phyloP scores from a whole-genome alignment of 2,797 vertebrate genomes.

The Sciurus vulgaris region DNA sequence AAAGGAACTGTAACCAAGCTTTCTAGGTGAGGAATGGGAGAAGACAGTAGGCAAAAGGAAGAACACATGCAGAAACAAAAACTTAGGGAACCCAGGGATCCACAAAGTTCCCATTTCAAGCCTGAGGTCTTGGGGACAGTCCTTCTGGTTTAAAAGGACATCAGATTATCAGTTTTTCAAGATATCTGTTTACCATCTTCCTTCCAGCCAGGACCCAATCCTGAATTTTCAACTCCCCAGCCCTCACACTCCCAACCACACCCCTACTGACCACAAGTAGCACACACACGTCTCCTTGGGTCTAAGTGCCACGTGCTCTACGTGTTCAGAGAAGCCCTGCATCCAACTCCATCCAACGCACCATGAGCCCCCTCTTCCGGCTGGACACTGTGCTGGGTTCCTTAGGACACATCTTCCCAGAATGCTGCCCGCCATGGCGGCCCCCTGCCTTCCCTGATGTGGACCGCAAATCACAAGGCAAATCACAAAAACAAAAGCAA shows the following conservation, averaged over 20 bases:
- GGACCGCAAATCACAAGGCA: background rate
- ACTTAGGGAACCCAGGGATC: background rate
- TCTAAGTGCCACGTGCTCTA: background rate
- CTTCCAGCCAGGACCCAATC: background rate
- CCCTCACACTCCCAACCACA: background rate
- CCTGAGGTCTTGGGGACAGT: background rate
- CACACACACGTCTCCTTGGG: background rate
- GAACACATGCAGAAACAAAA: background rate
- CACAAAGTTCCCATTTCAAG: background rate
- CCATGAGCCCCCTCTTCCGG: rapidly evolving
- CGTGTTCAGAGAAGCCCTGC: background rate
- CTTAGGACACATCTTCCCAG: background rate
- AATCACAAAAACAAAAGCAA: background rate
- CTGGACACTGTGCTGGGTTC: background rate
- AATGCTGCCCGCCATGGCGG: background rate
- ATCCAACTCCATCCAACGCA: too few species aligned
- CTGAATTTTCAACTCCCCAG: background rate
- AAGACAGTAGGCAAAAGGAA: background rate
- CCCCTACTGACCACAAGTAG: background rate
- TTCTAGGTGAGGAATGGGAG: background rate
- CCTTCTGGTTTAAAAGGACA: background rate
- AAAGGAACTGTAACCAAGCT: background rate
- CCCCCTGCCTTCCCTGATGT: background rate
- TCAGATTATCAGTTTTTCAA: background rate
- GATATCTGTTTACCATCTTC: background rate